A percentile compares a stretch with the other conserved stretches of the same genome.
Conservation (phyloP, 2,113 vertebrate genomes). For the Bos javanicus region DNA sequence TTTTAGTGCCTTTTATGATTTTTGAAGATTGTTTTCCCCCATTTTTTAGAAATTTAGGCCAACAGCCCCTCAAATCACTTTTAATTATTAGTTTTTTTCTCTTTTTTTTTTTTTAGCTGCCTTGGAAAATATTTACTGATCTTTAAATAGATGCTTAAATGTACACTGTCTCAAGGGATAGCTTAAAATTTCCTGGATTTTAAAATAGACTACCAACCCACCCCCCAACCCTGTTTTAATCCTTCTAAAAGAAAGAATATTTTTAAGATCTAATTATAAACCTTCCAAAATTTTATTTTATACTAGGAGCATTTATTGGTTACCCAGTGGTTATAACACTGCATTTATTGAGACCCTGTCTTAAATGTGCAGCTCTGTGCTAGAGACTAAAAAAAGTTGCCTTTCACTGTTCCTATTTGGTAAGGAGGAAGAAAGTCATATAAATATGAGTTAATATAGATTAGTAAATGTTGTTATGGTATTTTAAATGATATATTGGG, state of each 20-base stretch:
- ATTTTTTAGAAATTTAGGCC: conserved; percentile 8
- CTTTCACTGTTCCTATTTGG: not conserved
- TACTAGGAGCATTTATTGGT: conserved; percentile 15
- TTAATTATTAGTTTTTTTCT: not conserved
- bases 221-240: conserved; percentile 17
- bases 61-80: not conserved
- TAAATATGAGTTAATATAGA: not conserved
- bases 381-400: not conserved
- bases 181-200: conserved; percentile 58
- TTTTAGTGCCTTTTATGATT: not conserved
- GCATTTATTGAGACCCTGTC: conserved; percentile 20
- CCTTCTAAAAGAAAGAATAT: conserved; percentile 36
- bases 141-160: conserved; percentile 59
- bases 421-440: not conserved
- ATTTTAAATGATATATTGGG: not conserved
- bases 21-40: not conserved
- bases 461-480: not conserved
- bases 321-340: conserved; percentile 26
- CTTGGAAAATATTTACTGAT: conserved; percentile 59
- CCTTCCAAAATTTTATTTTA: conserved; percentile 56
- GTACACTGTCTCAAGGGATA: not conserved
- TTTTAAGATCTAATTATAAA: conserved; percentile 58
- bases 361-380: not conserved
- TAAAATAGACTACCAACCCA: conserved; percentile 37
- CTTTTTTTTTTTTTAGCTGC: not conserved